A percentile compares a stretch with the other conserved stretches of the same genome.
Evolutionary conservation across 2,888 invertebrate genomes (phyloP).

Genomic region (Pandemis cinnamomeana): DNA sequence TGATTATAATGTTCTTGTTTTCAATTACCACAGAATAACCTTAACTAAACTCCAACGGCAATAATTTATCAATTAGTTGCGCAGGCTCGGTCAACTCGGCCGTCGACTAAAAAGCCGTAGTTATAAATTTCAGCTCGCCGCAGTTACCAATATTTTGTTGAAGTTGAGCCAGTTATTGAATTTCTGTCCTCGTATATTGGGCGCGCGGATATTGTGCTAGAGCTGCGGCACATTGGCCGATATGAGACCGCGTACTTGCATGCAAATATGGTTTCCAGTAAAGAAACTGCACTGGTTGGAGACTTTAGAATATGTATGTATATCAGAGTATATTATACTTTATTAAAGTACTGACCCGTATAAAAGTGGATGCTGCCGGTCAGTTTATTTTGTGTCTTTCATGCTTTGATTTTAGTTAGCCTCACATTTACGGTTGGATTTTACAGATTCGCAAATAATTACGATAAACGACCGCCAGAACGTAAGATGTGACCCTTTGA

Average conservation of each 20-base stretch:
- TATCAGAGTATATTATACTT: not conserved
- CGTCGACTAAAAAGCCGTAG: constrained; percentile 50
- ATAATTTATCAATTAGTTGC: constrained; percentile 6
- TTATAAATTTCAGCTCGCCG: constrained; percentile 52
- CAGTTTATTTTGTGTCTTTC: too few species aligned
- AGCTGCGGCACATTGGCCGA: constrained; percentile 25
- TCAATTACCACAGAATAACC: not conserved
- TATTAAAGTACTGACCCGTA: not conserved
- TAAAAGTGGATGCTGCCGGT: too few species aligned
- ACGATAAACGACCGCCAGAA: too few species aligned
- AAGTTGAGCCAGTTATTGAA: constrained; percentile 56
- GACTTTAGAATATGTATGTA: constrained; percentile 5
- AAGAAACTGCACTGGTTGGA: constrained; percentile 6
- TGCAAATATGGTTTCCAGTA: constrained; percentile 24
- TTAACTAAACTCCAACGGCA: not conserved
- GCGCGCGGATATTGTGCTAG: constrained; percentile 33
- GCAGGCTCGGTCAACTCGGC: constrained; percentile 45
- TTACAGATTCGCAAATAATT: too few species aligned
- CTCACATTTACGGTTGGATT: too few species aligned
- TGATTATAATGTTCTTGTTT: too few species aligned
- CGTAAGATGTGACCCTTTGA: too few species aligned
- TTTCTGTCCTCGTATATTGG: constrained; percentile 42
- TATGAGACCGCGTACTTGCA: constrained; percentile 23
- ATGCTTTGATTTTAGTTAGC: too few species aligned
- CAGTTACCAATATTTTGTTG: constrained; percentile 51